Evolutionary conservation across 2,888 invertebrate genomes (phyloP), one percentile per base, ranked within the genome.

Genomic region (Nomada goodeniana): DNA sequence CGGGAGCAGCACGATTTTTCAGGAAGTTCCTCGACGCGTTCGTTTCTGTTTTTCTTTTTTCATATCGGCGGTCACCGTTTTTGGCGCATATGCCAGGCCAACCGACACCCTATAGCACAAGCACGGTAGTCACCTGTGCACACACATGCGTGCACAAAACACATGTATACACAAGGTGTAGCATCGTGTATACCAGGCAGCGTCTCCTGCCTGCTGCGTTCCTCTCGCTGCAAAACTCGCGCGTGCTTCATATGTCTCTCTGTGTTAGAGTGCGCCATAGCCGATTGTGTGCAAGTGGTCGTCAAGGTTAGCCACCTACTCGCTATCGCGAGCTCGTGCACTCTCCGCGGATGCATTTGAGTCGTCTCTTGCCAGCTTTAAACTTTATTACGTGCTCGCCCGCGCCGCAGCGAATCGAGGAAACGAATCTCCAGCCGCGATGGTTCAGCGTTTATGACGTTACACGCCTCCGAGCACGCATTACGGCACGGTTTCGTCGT

Each of bases 251-350:
- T 67, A 53, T 63, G 68, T 42, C 65, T 42, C 65, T 63, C 63
- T n/a, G 53, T 10, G 59, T 15, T 53, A n/a, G 26, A 23, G 42
- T 15, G n/a, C 36, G 29, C 52, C 52, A 36, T 18, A 47, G 64
- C n/a, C 59, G 69, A 59, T 71, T 64, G 42, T 60, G 60, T 81
- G 80, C 71, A 71, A 89, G 88, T 88, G 80, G 83, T 88, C 86
- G 90, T 91, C 92, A 92, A 92, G 92, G 92, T 92, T 91, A 91
- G 90, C 91, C 89, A 91, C 89, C 91, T 91, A 91, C 89, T 90
- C 86, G 88, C 76, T 69, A 84, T 82, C 76, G 83, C 71, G 69
- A 60, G 82, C 76, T 73, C 60, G 76, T 82, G 82, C 77, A 80
- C 76, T 85, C 86, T 69, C 68, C 23, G 9, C 69, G 82, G 84